Base-by-base conservation (phyloP, 53 echinoderm and acorn worm genomes). In the Astropecten irregularis region DNA sequence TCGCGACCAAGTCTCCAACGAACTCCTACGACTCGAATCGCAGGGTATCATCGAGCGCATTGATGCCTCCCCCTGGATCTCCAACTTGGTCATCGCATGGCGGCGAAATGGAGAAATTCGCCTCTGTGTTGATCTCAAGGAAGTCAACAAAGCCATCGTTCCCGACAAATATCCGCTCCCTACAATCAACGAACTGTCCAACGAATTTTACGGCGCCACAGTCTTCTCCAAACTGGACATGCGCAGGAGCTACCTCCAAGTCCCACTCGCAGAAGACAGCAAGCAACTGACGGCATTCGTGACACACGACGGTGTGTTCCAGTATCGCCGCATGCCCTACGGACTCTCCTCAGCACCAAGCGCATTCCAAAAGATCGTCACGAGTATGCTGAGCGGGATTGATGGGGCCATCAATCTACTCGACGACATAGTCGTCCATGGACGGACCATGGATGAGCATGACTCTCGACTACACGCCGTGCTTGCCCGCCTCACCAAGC, bases 281-380 rank as follows among this genome's bases (percentile, higher is more conserved):
- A 37, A 53, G n/a, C 60, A 60, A 14, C 63, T 85, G 49, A 73
- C 73, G 4, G 74, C 74, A 18, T 85, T 85, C 23, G 40, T 73
- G 28, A 85, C 73, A 34, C 85, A 85, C 40, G 73, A 73, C 2
- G 85, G 85, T n/a, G 54, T 72, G n/a, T 85, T 62, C 10, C 85
- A 85, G 54, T 85, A 85, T 35, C n/a, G 25, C 2, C 51, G 54
- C 5, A 83, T 83, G 68, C 68, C 68, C 10, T 83, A 68, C 27
- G 83, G 83, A 14, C 55, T 83, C 46, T 67, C 52, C 46, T n/a
- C 46, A 44, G 7, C 46, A 13, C 7, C 46, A 44, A 9, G 7
- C 46, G 72, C 84, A 1, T 84, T 84, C 28, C 84, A 84, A 44
- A 84, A 84, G 33, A 84, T 84, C 29, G 71, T 84, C 15, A 28